Base-by-base conservation (phyloP, 1,140 invertebrate species). In the Drosophila nebulosa region DNA sequence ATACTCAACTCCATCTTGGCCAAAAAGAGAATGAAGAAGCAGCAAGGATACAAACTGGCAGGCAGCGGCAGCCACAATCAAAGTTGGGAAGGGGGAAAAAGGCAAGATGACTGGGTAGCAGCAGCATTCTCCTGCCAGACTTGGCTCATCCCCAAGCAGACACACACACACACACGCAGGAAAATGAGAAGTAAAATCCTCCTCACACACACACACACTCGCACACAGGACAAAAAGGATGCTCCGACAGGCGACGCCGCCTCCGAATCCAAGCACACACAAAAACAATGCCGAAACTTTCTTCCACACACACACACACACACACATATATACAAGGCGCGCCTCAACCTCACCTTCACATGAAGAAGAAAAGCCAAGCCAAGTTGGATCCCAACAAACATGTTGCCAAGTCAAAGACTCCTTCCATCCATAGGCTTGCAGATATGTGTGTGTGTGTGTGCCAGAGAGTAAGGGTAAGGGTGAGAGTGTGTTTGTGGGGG, bases 211-310 rank as follows among this genome's bases (percentile, higher is more conserved):
- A 66, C 22, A 30, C 27, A 68, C 27, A 63, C 21, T 71, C 16
- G 16, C n/a, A 63, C 32, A 65, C 42, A 72, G 60, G 55, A 76
- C 68, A 76, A 76, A 78, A 76, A 72, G 76, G 64, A 64, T 36
- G 69, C 69, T 26, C 56, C 69, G 64, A 76, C 70, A 69, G 46
- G 73, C 73, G 69, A 74, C 57, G 70, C 70, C 74, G 74, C 70
- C 74, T 74, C 50, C 78, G 52, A 30, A 50, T 74, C 51, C 59
- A 50, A 73, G 39, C 39, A 21, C 39, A 65, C 78, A 88, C 83
- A 86, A 86, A 86, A 86, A 86, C 83, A 86, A 86, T 86, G 84
- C 83, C 83, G 75, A 88, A 85, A 86, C 83, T 86, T 86, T 86
- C 78, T 62, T 46, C 39, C 18, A 21, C 16, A 21, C 39, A 46